Percentiles rank a stretch among this genome's conserved stretches.
These are phyloP conservation scores for Phaethornis superciliosus DNA, from an alignment of 2,113 vertebrate genomes.

Conservation along the genomic window DNA sequence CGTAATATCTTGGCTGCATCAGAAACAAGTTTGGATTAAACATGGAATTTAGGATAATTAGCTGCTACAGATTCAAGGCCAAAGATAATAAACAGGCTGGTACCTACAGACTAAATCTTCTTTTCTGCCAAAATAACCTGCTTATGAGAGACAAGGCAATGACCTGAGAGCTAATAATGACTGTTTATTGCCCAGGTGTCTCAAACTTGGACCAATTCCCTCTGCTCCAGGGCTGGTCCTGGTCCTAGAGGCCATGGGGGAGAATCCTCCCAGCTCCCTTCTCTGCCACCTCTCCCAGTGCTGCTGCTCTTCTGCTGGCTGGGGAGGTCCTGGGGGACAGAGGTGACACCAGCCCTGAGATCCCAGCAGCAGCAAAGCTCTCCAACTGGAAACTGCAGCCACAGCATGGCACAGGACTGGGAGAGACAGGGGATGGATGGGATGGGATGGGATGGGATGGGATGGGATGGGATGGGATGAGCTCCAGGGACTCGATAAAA, in stretches of 20 bases:
- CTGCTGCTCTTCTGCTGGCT: not conserved
- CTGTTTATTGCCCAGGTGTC: accelerated
- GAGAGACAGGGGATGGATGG: too few species aligned
- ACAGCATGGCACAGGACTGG: not conserved
- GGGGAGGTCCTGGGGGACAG: not conserved
- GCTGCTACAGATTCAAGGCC: not conserved
- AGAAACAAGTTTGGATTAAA: not conserved
- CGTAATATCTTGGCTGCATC: not conserved
- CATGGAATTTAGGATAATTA: not conserved
- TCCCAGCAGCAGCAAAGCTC: not conserved
- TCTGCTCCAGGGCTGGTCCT: accelerated
- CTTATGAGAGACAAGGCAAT: not conserved
- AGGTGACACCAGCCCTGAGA: not conserved
- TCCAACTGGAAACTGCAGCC: not conserved
- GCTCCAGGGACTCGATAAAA: not conserved
- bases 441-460: too few species aligned
- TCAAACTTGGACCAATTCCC: not conserved
- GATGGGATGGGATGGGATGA: not conserved
- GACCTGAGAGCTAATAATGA: not conserved
- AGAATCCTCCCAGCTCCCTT: not conserved
- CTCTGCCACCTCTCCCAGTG: too few species aligned
- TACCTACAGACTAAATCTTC: not conserved
- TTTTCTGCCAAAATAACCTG: not conserved
- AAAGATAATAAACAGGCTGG: not conserved
- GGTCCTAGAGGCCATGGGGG: not conserved